Evolutionary conservation across 1,140 invertebrate species (phyloP), one percentile per base, ranked within the genome.

Genomic region (Ylistrum balloti): DNA sequence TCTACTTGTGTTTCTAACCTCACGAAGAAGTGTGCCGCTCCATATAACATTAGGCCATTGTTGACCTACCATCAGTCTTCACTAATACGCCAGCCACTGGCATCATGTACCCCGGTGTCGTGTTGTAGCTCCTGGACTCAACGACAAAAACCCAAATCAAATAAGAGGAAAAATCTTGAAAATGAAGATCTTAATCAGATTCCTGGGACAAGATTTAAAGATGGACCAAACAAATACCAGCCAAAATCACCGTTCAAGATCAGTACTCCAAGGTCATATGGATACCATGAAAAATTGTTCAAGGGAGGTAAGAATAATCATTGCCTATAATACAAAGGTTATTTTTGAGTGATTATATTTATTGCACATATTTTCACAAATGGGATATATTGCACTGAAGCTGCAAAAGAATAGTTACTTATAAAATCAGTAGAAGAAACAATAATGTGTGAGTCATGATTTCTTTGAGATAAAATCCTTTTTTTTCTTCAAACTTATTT

Each of bases 201-300:
- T 74, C 56, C 56, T 17, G 56, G 56, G 17, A 74, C 56, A 28
- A n/a, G 56, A 33, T 41, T 48, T 17, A 34, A 86, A 22, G 45
- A 87, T 45, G 89, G 89, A 35, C 33, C 86, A 33, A 41, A 92
- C 86, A 91, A 93, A 38, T 92, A 90, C 35, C 87, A 91, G 9
- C 85, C 92, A 10, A 90, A 90, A 0, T 93, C 92, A 33, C 94
- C 94, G 2, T 95, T 92, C 90, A 94, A 92, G 88, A 91, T 28
- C 13, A 92, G 92, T 33, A 92, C 92, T 0, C 93, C 93, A 13
- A 87, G 90, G 7, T 86, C 91, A 85, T 92, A 94, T 91, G 94
- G 94, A 33, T 94, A 92, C 90, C 45, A 92, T 33, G 88, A 89
- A 2, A 92, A 91, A 33, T 86, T 90, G 15, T 93, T 89, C 74